Conservation (phyloP, 2,797 vertebrate genomes). For the Sebastes hubbsi region DNA sequence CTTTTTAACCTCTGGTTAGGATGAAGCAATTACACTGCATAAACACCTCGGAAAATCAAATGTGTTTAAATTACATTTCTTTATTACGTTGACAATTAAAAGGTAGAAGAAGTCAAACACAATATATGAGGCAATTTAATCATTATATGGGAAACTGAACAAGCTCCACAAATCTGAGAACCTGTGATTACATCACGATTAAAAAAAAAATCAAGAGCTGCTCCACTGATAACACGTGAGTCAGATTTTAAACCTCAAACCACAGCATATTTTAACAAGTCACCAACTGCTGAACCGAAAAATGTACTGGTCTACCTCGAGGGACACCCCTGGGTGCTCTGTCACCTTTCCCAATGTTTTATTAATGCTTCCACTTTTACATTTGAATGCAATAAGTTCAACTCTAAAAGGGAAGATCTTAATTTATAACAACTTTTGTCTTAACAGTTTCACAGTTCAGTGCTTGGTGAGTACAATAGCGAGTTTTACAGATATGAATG, state of each 20-base stretch:
- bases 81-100: constrained; percentile 34
- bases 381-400: background rate
- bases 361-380: background rate
- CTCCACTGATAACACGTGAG: background rate
- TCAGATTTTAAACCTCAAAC: constrained; percentile 10
- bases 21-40: constrained; percentile 46
- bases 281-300: background rate
- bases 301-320: background rate
- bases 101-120: background rate
- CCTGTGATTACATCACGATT: background rate
- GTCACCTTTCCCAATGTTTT: background rate
- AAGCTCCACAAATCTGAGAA: background rate
- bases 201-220: constrained; percentile 23
- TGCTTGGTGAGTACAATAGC: background rate
- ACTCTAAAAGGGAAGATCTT: background rate
- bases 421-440: background rate
- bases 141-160: background rate
- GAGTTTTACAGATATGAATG: background rate
- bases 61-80: constrained; percentile 26
- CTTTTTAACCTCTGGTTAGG: constrained; percentile 61
- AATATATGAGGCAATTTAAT: background rate
- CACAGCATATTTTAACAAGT: constrained; percentile 12
- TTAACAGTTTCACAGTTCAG: background rate
- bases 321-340: background rate
- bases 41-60: constrained; percentile 6